A percentile compares a stretch with the other conserved stretches of the same genome.
phyloP scores from a whole-genome alignment of 2,113 vertebrate species.

The Tragulus kanchil region DNA sequence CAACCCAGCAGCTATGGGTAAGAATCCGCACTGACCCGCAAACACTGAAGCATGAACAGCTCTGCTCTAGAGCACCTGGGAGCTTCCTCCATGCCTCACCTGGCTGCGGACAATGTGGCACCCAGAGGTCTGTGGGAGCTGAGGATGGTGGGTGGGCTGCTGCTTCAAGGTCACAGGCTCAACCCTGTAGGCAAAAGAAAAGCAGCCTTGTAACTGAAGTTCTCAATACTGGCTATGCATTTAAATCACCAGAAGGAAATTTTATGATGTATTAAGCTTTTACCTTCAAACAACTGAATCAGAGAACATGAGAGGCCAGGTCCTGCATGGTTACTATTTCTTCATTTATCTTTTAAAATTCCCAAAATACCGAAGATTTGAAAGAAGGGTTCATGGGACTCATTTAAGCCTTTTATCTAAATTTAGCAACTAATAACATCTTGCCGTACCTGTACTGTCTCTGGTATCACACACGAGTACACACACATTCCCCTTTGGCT shows the following conservation, averaged over 20 bases:
- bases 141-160: accelerated
- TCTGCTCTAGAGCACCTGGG: neutral
- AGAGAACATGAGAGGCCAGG: neutral
- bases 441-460: neutral
- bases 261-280: neutral
- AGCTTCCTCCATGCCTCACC: neutral
- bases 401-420: neutral
- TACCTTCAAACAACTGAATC: neutral
- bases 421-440: neutral
- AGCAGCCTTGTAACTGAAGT: neutral
- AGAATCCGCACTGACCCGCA: accelerated
- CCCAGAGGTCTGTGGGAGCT: neutral
- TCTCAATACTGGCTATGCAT: neutral
- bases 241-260: neutral
- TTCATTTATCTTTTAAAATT: conserved; percentile 1
- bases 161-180: neutral
- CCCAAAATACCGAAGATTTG: neutral
- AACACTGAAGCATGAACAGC: neutral
- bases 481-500: neutral
- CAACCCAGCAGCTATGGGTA: neutral
- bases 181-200: neutral
- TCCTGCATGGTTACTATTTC: neutral
- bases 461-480: neutral
- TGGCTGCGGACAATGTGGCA: neutral
- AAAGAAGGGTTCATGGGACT: neutral